A percentile compares a stretch with the other conserved stretches of the same genome.
Conservation (phyloP, 2,888 invertebrate species). For the Horisme vitalbata region DNA sequence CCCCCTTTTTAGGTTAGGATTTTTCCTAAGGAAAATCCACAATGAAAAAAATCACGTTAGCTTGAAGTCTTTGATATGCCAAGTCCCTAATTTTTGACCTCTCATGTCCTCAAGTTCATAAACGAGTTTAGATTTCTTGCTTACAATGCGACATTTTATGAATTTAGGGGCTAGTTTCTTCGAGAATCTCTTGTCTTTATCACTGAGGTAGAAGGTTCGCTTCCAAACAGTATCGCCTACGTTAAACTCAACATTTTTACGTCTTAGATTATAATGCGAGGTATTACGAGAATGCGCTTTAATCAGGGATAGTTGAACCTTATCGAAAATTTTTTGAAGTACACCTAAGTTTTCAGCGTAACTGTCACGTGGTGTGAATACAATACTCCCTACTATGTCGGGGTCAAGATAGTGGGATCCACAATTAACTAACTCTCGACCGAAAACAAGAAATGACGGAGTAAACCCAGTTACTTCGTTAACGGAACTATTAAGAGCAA, state of each 20-base stretch:
- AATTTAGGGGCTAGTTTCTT: conserved; percentile 26
- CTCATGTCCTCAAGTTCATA: neutral
- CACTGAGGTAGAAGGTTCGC: conserved; percentile 11
- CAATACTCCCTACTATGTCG: neutral
- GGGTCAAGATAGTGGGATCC: neutral
- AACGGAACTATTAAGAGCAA: conserved; percentile 1
- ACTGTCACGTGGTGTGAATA: conserved; percentile 1
- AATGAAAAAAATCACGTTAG: neutral
- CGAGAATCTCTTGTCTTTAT: conserved; percentile 12
- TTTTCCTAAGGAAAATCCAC: neutral
- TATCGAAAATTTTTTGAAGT: neutral
- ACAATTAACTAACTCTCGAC: too few species aligned
- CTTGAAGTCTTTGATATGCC: neutral
- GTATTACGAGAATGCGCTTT: neutral
- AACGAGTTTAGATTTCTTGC: too few species aligned
- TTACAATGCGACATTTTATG: too few species aligned
- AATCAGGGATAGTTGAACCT: neutral
- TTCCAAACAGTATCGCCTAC: conserved; percentile 29
- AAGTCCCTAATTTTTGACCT: neutral
- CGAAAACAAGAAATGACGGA: neutral
- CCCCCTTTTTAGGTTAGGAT: neutral
- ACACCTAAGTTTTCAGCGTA: too few species aligned
- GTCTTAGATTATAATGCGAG: conserved; percentile 21
- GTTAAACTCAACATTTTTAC: conserved; percentile 27
- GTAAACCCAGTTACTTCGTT: conserved; percentile 1